These are phyloP conservation scores for Limnephilus marmoratus DNA, from an alignment of 2,888 invertebrate genomes.

Conservation along the genomic window DNA sequence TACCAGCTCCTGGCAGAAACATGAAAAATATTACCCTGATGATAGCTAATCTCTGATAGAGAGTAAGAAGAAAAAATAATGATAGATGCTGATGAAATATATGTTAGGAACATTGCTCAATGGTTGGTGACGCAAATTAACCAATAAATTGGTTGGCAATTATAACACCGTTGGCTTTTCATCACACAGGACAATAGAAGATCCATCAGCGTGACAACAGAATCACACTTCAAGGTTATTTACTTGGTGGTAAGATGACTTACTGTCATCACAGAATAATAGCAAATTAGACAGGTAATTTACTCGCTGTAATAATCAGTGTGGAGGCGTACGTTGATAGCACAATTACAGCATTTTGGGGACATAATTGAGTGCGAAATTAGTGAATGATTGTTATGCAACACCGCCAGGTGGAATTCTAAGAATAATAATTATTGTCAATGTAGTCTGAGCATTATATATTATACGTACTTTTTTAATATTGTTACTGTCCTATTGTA, in stretches of 20 bases:
- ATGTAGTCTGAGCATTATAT: neutral
- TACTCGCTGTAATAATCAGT: neutral
- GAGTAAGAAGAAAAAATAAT: too few species aligned
- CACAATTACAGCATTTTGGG: slow-evolving; percentile 3
- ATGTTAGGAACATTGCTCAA: neutral
- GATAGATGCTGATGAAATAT: too few species aligned
- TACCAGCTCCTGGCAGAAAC: too few species aligned
- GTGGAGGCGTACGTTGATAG: slow-evolving; percentile 13
- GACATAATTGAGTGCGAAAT: slow-evolving; percentile 6
- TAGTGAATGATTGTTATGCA: neutral
- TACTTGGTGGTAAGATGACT: neutral
- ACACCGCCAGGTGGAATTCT: neutral
- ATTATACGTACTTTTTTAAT: too few species aligned
- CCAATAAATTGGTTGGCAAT: neutral
- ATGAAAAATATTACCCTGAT: too few species aligned
- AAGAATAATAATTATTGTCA: neutral
- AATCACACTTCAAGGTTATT: neutral
- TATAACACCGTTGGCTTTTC: too few species aligned
- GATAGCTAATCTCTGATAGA: too few species aligned
- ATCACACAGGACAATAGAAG: neutral
- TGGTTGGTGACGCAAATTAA: neutral
- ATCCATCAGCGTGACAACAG: neutral
- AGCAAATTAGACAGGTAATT: slow-evolving; percentile 7
- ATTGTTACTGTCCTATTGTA: neutral
- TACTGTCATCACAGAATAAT: neutral